These are phyloP conservation scores for Tenthredo amoena DNA, from an alignment of 2,888 invertebrate species.

Conservation along the genomic window DNA sequence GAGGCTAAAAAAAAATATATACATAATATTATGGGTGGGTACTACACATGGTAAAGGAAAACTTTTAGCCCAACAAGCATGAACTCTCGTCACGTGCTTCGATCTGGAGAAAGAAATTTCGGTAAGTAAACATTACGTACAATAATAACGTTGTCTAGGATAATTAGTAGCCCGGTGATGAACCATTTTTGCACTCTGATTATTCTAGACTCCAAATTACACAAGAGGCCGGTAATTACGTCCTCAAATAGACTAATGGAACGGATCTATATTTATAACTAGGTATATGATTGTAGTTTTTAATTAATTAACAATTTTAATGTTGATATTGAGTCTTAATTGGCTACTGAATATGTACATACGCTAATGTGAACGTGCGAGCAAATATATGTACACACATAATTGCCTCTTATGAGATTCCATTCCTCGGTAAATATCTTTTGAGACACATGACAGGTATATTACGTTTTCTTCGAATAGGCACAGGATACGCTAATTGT, in stretches of 20 bases:
- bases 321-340: slow-evolving; percentile 17
- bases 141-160: background rate
- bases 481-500: slow-evolving; percentile 18
- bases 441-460: background rate
- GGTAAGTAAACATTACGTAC: background rate
- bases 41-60: background rate
- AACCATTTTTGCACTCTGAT: background rate
- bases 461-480: background rate
- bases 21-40: slow-evolving; percentile 3
- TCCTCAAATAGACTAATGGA: background rate
- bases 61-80: background rate
- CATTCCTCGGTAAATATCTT: slow-evolving; percentile 6
- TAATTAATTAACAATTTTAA: background rate
- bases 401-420: background rate
- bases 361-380: background rate
- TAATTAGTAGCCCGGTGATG: background rate
- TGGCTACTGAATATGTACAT: slow-evolving; percentile 8
- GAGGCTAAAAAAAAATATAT: background rate
- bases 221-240: background rate
- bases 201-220: background rate
- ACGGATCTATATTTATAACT: background rate
- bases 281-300: background rate
- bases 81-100: background rate
- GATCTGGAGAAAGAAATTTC: background rate
- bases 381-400: background rate